A percentile compares a stretch with the other conserved stretches of the same genome.
Evolutionary conservation across 2,113 vertebrate species (phyloP).

Genomic region (Acinonyx jubatus): DNA sequence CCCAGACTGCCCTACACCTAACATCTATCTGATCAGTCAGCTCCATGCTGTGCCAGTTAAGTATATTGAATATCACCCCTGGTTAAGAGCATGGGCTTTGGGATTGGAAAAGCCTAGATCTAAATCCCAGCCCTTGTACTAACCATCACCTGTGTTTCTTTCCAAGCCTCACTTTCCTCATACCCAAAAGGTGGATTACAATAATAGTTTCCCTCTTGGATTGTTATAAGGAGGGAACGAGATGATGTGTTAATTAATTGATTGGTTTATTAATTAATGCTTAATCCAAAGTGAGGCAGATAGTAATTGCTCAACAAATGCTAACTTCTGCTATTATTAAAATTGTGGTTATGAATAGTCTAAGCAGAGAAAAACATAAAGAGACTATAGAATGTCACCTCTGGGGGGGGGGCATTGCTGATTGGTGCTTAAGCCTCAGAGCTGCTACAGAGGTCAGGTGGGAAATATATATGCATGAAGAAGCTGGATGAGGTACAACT

Average conservation of each 20-base stretch:
- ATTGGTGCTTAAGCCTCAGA: not conserved
- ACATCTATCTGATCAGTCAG: not conserved
- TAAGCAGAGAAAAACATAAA: not conserved
- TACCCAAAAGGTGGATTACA: not conserved
- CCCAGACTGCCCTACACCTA: not conserved
- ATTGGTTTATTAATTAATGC: not conserved
- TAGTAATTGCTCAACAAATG: not conserved
- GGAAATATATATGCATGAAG: not conserved
- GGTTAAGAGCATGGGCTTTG: not conserved
- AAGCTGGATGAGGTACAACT: not conserved
- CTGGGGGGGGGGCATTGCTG: not conserved
- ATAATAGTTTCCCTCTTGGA: not conserved
- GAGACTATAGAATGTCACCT: not conserved
- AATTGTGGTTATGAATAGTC: not conserved
- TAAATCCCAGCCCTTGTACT: not conserved
- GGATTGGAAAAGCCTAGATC: not conserved
- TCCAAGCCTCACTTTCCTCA: not conserved
- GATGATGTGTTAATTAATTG: not conserved
- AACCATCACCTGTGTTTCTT: not conserved
- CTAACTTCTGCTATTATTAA: not conserved
- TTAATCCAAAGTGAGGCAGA: not conserved
- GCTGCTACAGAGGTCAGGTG: not conserved
- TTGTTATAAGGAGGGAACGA: not conserved
- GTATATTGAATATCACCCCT: not conserved
- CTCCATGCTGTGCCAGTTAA: not conserved